These are phyloP conservation scores for Haemorhous mexicanus DNA, from an alignment of 2,113 vertebrate species.

Conservation along the genomic window DNA sequence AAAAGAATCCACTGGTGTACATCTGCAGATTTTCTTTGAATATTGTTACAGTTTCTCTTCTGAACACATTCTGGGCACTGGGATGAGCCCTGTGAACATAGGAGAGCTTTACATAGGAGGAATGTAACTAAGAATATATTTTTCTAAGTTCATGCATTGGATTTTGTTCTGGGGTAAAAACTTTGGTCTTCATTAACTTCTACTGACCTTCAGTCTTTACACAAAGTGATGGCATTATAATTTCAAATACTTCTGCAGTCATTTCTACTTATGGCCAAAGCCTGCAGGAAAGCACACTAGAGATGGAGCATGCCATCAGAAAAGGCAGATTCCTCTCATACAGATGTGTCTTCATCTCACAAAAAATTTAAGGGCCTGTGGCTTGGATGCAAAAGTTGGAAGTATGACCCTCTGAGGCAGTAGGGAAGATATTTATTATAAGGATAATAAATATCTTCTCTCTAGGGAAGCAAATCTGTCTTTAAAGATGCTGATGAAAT, in stretches of 20 bases:
- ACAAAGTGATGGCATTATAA: neutral
- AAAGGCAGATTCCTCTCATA: neutral
- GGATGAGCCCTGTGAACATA: neutral
- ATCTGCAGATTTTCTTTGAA: neutral
- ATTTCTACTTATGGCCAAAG: conserved; percentile 5
- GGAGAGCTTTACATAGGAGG: neutral
- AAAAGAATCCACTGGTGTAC: neutral
- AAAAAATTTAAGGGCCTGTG: neutral
- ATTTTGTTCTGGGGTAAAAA: neutral
- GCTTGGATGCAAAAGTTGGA: neutral
- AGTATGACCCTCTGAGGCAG: neutral
- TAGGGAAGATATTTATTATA: neutral
- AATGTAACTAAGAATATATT: neutral
- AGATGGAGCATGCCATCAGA: neutral
- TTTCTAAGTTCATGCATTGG: neutral
- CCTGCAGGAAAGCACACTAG: neutral
- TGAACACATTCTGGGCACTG: neutral
- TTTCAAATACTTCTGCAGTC: conserved; percentile 4
- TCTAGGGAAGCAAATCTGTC: neutral
- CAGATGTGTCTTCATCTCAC: neutral
- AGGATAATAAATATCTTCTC: neutral
- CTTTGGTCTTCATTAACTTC: neutral
- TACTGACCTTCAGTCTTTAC: neutral
- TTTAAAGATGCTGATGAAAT: neutral
- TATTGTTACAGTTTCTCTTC: neutral